phyloP scores from a whole-genome alignment of 1,140 invertebrate species.

The Dryas iulia region DNA sequence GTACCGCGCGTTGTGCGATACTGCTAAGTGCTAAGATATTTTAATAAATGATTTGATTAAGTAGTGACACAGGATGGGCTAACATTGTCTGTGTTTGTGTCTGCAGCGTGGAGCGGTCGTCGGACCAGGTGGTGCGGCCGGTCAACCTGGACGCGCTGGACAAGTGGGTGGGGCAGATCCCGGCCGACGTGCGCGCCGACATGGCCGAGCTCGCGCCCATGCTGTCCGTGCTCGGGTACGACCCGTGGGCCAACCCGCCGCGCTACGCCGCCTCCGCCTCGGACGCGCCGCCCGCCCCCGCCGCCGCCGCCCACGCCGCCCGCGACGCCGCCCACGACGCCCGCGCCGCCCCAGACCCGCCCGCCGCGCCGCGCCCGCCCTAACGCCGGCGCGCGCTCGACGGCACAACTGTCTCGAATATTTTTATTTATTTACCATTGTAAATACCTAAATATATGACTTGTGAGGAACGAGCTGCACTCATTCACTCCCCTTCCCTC shows the following conservation, averaged over 20 bases:
- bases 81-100: not conserved
- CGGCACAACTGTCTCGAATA: not conserved
- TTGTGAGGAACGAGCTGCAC: not conserved
- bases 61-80: too few species aligned
- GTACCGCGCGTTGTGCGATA: not conserved
- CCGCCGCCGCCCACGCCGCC: not conserved
- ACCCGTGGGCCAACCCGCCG: constrained; percentile 96
- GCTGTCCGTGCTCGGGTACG: constrained; percentile 94
- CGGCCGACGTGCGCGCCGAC: constrained; percentile 93
- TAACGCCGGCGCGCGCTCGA: not conserved
- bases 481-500: too few species aligned
- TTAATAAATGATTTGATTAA: too few species aligned
- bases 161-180: constrained; percentile 98
- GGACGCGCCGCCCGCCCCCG: not conserved
- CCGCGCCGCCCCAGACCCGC: constrained; percentile 22
- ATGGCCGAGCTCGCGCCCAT: constrained; percentile 96
- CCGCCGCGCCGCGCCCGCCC: constrained; percentile 19
- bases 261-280: constrained; percentile 85
- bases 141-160: constrained; percentile 97
- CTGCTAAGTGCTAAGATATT: too few species aligned
- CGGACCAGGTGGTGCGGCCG: constrained; percentile 99
- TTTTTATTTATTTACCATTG: constrained; percentile 2
- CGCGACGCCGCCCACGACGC: constrained; percentile 2
- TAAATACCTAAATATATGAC: constrained; percentile 4
- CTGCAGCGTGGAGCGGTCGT: constrained; percentile 97